Conservation (phyloP, 1,140 invertebrate genomes). For the Lordiphosa stackelbergi region DNA sequence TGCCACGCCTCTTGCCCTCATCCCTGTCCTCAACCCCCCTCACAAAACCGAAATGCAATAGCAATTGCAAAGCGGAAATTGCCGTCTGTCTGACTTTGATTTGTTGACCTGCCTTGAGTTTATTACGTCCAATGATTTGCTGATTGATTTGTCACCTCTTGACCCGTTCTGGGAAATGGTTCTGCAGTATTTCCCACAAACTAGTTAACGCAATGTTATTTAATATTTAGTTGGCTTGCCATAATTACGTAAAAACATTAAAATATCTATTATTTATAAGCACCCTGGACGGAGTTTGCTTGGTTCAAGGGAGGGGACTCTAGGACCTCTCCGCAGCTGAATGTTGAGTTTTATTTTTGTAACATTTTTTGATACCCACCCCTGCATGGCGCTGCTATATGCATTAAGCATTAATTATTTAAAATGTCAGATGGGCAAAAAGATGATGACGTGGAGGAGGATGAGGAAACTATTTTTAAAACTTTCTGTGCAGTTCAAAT, state of each 20-base stretch:
- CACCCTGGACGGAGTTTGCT: background rate
- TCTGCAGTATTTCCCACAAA: conserved; percentile 20
- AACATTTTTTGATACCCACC: conserved; percentile 33
- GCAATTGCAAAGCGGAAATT: conserved; percentile 68
- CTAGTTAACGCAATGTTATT: conserved; percentile 56
- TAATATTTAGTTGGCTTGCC: conserved; percentile 68
- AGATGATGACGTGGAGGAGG: conserved; percentile 41
- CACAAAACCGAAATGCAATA: conserved; percentile 13
- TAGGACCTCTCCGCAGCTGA: conserved; percentile 11
- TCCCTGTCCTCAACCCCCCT: background rate
- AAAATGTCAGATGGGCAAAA: conserved; percentile 71
- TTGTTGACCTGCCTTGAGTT: conserved; percentile 51
- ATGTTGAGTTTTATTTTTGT: conserved; percentile 59
- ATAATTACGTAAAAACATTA: conserved; percentile 75
- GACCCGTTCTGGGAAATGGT: conserved; percentile 17
- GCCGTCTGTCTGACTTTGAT: conserved; percentile 64
- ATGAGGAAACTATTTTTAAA: conserved; percentile 16
- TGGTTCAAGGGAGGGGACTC: background rate
- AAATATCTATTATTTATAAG: conserved; percentile 69
- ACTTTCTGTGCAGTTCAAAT: no score
- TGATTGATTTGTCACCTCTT: conserved; percentile 64
- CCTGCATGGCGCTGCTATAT: conserved; percentile 19
- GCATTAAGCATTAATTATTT: conserved; percentile 73
- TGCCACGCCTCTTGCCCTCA: conserved; percentile 20
- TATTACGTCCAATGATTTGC: conserved; percentile 65